These are phyloP conservation scores for Tanypteryx hageni DNA, from an alignment of 2,888 invertebrate species.

Conservation along the genomic window DNA sequence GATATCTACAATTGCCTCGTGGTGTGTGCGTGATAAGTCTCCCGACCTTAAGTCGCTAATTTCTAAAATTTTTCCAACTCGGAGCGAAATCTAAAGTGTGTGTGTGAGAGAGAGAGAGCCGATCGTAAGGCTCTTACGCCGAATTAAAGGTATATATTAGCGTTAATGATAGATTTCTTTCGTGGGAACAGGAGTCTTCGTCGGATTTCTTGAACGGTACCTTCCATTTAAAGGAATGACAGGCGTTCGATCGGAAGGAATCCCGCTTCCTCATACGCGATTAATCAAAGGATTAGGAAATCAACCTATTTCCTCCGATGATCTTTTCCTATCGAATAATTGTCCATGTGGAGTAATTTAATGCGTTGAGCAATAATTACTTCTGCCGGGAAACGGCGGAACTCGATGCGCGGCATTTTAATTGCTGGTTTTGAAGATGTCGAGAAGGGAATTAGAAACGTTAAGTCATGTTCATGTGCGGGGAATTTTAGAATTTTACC, in stretches of 20 bases:
- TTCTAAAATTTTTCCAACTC: no score
- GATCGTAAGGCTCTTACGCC: neutral
- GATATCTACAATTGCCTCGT: no score
- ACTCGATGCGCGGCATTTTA: neutral
- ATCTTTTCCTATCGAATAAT: no score
- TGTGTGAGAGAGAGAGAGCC: neutral
- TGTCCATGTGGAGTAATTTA: neutral
- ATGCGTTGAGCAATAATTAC: neutral
- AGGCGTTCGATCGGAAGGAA: neutral
- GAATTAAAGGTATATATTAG: neutral
- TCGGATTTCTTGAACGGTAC: neutral
- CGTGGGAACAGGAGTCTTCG: neutral
- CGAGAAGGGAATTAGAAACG: no score
- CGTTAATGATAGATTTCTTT: conserved; percentile 5
- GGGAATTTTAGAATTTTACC: no score
- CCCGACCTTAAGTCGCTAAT: no score
- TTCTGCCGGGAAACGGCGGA: neutral
- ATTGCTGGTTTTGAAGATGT: no score
- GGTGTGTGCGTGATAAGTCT: no score
- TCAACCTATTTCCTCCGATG: no score
- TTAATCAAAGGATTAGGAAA: no score
- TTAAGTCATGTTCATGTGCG: no score
- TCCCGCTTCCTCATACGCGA: neutral
- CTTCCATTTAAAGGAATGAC: neutral
- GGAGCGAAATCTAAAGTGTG: no score